Conservation (phyloP, 35 echinoderm and acorn worm genomes). For the Eucidaris tribuloides region DNA sequence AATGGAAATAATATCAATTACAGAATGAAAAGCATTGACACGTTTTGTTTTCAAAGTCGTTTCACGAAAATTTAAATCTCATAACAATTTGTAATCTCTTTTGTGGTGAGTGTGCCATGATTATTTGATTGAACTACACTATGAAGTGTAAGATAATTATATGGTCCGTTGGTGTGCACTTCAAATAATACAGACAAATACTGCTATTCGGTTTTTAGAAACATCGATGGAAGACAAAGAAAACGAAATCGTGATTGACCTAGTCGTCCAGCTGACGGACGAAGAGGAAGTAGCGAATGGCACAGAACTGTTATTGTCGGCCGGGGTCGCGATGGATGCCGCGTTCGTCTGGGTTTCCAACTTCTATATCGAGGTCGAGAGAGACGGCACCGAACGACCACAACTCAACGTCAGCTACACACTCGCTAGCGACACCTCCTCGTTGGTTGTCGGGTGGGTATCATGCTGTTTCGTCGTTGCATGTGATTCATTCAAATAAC, state of each 20-base stretch:
- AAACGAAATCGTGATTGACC: slow-evolving; percentile 31
- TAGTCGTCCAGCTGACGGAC: slow-evolving; percentile 33
- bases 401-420: not conserved
- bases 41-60: too few species aligned
- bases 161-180: too few species aligned
- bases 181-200: too few species aligned
- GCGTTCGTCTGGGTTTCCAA: slow-evolving; percentile 37
- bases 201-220: not conserved
- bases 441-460: not conserved
- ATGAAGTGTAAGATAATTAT: too few species aligned
- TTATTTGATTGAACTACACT: too few species aligned
- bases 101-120: too few species aligned
- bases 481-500: not conserved
- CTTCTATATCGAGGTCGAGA: not conserved
- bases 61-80: too few species aligned
- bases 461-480: not conserved
- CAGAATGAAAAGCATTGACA: too few species aligned
- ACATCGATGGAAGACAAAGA: not conserved
- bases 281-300: not conserved
- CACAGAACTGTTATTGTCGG: not conserved
- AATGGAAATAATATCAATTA: too few species aligned
- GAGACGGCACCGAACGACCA: slow-evolving; percentile 10
- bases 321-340: not conserved
- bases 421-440: not conserved
- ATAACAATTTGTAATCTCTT: too few species aligned